These are phyloP conservation scores for Ciconia maguari DNA, from an alignment of 2,113 vertebrate species.

Conservation along the genomic window DNA sequence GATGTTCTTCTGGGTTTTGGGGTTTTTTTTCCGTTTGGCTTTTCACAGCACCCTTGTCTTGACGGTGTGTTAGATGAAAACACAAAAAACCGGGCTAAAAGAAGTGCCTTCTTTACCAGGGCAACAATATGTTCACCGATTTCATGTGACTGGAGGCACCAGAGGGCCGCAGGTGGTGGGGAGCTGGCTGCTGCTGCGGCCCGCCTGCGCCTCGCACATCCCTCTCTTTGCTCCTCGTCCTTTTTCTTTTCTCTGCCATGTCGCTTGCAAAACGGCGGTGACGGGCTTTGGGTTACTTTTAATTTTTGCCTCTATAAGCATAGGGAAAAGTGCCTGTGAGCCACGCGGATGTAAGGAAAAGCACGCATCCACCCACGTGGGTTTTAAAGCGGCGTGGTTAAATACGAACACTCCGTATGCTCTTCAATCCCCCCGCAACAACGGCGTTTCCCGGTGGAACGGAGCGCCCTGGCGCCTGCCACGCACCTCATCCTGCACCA, in stretches of 20 bases:
- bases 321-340: not conserved
- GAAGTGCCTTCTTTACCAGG: not conserved
- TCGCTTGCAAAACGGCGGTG: not conserved
- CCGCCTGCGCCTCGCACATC: not conserved
- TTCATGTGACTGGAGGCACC: not conserved
- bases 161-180: not conserved
- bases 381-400: not conserved
- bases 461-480: too few relatives aligned
- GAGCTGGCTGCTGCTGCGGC: not conserved
- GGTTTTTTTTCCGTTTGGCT: not conserved
- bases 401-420: not conserved
- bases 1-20: not conserved
- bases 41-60: not conserved
- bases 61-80: not conserved
- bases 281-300: not conserved
- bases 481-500: not conserved
- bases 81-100: not conserved
- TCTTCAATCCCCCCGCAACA: not conserved
- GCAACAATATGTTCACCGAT: not conserved
- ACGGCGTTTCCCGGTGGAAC: not conserved
- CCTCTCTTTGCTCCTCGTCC: not conserved
- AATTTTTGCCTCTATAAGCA: not conserved
- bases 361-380: not conserved
- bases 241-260: not conserved
- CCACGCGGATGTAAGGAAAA: not conserved